These are phyloP conservation scores for Trachelus iudaicus DNA, from an alignment of 2,888 invertebrate genomes.

Conservation along the genomic window DNA sequence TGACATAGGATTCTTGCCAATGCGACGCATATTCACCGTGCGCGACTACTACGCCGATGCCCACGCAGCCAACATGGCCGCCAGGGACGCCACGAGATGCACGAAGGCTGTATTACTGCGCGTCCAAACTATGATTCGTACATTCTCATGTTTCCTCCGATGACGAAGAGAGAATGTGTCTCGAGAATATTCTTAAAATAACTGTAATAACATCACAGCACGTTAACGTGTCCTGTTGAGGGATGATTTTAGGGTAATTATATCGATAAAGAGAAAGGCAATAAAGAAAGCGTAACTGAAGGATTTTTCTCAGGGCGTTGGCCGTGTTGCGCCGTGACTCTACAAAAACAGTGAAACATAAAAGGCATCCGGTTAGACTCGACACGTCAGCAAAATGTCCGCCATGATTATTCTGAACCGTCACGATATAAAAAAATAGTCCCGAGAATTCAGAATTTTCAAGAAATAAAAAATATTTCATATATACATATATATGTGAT, in stretches of 20 bases:
- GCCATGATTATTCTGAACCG: not conserved
- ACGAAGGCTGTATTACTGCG: not conserved
- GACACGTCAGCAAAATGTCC: not conserved
- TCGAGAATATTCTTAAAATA: not conserved
- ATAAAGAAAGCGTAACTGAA: not conserved
- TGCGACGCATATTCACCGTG: not conserved
- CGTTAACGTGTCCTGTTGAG: not conserved
- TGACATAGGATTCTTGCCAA: not conserved
- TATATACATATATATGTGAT: not conserved
- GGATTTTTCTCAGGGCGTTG: not conserved
- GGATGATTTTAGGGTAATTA: not conserved
- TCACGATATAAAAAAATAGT: not conserved
- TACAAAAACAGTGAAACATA: not conserved
- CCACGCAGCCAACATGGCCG: constrained; percentile 1
- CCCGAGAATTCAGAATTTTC: not conserved
- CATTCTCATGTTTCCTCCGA: not conserved
- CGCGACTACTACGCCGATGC: constrained; percentile 1
- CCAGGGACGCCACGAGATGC: not conserved
- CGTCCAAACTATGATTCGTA: not conserved
- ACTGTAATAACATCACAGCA: not conserved
- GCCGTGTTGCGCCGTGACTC: not conserved
- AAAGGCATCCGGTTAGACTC: not conserved
- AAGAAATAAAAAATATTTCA: constrained; percentile 9
- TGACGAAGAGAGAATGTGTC: not conserved
- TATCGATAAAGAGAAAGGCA: not conserved